These are phyloP conservation scores for Cyphomyrus discorhynchus DNA, from an alignment of 2,113 vertebrate genomes.

Conservation along the genomic window DNA sequence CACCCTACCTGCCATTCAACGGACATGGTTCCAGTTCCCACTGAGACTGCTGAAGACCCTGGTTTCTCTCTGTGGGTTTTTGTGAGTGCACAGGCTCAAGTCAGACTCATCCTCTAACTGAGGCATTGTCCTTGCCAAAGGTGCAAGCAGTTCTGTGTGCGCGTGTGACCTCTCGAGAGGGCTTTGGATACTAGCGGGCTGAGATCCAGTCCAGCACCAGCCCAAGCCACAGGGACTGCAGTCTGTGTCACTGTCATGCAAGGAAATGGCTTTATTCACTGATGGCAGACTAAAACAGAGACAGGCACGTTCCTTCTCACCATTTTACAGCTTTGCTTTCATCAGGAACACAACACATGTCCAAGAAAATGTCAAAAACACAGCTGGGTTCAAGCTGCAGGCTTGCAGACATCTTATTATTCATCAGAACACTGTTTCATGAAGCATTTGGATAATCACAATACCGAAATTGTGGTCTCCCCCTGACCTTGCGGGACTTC, in stretches of 20 bases:
- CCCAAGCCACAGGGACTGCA: not conserved
- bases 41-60: not conserved
- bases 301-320: not conserved
- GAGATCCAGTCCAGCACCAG: not conserved
- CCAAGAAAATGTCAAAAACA: not conserved
- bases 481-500: not conserved
- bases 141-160: not conserved
- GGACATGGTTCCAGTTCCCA: not conserved
- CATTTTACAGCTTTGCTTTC: not conserved
- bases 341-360: not conserved
- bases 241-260: not conserved
- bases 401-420: not conserved
- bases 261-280: not conserved
- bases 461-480: not conserved
- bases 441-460: not conserved
- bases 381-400: not conserved
- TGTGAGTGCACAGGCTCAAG: not conserved
- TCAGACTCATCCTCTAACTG: not conserved
- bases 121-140: slow-evolving; percentile 3
- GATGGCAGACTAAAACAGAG: not conserved
- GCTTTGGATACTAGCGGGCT: not conserved
- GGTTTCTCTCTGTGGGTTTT: not conserved
- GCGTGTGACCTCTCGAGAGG: not conserved
- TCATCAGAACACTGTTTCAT: not conserved
- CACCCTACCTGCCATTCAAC: not conserved